Percentiles rank a stretch among this genome's conserved stretches.
Conservation (phyloP, 2,888 invertebrate genomes). For the Amiota mariae region DNA sequence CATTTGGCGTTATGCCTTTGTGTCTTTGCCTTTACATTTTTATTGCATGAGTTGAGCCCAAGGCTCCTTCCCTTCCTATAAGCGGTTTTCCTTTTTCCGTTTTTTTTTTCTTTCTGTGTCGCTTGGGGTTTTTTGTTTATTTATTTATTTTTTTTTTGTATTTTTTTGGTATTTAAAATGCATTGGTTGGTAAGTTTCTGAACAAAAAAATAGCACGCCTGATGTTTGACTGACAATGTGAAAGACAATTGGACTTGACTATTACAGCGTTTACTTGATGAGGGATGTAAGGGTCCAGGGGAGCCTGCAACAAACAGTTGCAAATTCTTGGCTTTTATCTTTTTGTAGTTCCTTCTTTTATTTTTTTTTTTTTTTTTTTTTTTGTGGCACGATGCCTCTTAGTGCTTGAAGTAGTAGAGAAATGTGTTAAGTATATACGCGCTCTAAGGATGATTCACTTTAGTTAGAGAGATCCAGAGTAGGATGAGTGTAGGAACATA, state of each 20-base stretch:
- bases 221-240: slow-evolving; percentile 35
- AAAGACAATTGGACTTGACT: slow-evolving; percentile 14
- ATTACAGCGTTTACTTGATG: neutral
- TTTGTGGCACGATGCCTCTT: slow-evolving; percentile 7
- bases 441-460: slow-evolving; percentile 17
- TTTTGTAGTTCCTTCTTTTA: neutral
- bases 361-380: neutral
- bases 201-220: slow-evolving; percentile 22
- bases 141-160: slow-evolving; percentile 1
- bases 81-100: too few relatives aligned
- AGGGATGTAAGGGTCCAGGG: neutral
- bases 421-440: slow-evolving; percentile 20
- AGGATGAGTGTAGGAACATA: too few relatives aligned
- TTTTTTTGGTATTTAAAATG: neutral
- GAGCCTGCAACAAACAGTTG: slow-evolving; percentile 1
- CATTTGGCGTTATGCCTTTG: slow-evolving; percentile 12
- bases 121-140: neutral
- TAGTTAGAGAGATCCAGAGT: neutral
- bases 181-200: neutral
- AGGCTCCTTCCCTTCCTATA: neutral
- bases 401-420: neutral
- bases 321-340: neutral
- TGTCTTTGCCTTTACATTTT: slow-evolving; percentile 15
- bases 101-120: too few relatives aligned
- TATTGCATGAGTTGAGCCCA: neutral